A percentile compares a stretch with the other conserved stretches of the same genome.
phyloP scores from a whole-genome alignment of 2,888 invertebrate species.

The Eudemis profundana region DNA sequence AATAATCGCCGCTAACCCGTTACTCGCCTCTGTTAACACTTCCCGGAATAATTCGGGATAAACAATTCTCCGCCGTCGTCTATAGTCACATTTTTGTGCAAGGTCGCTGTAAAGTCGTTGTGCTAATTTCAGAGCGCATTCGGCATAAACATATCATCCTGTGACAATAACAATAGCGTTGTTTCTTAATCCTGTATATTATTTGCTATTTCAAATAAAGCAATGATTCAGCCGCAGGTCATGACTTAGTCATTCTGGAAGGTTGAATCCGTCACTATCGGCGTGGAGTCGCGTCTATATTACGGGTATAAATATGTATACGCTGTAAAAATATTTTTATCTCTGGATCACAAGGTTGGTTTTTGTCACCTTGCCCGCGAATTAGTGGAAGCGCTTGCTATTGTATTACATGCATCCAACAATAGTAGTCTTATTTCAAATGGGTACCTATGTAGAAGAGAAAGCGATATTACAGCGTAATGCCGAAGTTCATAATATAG shows the following conservation, averaged over 20 bases:
- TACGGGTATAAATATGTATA: constrained; percentile 1
- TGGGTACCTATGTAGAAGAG: too few species aligned
- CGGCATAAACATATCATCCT: constrained; percentile 9
- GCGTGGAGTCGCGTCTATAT: constrained; percentile 1
- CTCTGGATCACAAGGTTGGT: constrained; percentile 14
- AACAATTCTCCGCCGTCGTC: constrained; percentile 69
- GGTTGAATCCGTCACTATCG: constrained; percentile 18
- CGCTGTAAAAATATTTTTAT: constrained; percentile 17
- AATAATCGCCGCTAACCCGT: constrained; percentile 79
- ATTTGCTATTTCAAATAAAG: constrained; percentile 1
- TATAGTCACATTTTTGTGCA: constrained; percentile 69
- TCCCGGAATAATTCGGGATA: constrained; percentile 81
- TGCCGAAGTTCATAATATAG: too few species aligned
- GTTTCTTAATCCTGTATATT: constrained; percentile 14
- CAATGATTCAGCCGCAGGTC: constrained; percentile 22
- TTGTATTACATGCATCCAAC: constrained; percentile 4
- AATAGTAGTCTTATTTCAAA: neutral
- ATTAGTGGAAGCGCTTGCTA: constrained; percentile 18
- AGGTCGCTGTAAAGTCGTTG: constrained; percentile 76
- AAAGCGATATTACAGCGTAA: too few species aligned
- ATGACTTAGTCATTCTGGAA: constrained; percentile 26
- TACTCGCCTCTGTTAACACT: constrained; percentile 78
- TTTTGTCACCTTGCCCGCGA: constrained; percentile 18
- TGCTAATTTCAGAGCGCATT: constrained; percentile 59
- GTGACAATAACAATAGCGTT: constrained; percentile 27